Percentiles rank a stretch among this genome's conserved stretches.
Evolutionary conservation across 2,888 invertebrate genomes (phyloP).

Genomic region (Lasioglossum lativentre): DNA sequence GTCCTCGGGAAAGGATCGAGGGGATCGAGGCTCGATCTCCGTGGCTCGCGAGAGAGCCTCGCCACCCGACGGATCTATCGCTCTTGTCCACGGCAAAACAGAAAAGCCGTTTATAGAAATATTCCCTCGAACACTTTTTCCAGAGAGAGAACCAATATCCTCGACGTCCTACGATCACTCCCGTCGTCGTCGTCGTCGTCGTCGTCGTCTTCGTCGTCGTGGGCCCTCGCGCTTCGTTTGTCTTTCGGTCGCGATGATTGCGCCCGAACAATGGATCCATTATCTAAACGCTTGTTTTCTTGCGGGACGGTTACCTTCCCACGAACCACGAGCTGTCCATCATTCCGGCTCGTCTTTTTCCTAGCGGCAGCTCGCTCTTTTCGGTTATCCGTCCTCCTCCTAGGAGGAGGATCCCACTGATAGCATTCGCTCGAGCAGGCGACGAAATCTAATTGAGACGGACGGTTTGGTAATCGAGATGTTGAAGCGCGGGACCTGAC

Average conservation of each 20-base stretch:
- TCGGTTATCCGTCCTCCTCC: background rate
- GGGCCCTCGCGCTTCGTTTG: conserved; percentile 7
- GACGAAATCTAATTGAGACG: conserved; percentile 13
- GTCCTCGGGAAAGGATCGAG: conserved; percentile 60
- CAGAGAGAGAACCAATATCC: background rate
- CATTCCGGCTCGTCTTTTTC: conserved; percentile 24
- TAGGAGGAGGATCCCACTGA: background rate
- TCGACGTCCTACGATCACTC: background rate
- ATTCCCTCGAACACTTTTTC: conserved; percentile 3
- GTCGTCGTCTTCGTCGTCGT: background rate
- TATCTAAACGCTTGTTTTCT: conserved; percentile 66
- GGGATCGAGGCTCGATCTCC: conserved; percentile 5
- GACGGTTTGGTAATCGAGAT: conserved; percentile 33
- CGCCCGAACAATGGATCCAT: conserved; percentile 53
- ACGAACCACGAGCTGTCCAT: conserved; percentile 48
- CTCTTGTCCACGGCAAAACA: conserved; percentile 20
- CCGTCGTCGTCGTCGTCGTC: background rate
- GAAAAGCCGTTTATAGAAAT: conserved; percentile 21
- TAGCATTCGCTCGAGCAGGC: background rate
- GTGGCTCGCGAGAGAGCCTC: background rate
- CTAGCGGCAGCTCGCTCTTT: conserved; percentile 11
- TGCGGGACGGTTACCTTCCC: conserved; percentile 63
- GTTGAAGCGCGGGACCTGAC: background rate
- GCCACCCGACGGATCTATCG: conserved; percentile 1
- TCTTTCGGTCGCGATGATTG: conserved; percentile 31